These are phyloP conservation scores for Ceratothoa steindachneri DNA, from an alignment of 2,888 invertebrate species.

Conservation along the genomic window DNA sequence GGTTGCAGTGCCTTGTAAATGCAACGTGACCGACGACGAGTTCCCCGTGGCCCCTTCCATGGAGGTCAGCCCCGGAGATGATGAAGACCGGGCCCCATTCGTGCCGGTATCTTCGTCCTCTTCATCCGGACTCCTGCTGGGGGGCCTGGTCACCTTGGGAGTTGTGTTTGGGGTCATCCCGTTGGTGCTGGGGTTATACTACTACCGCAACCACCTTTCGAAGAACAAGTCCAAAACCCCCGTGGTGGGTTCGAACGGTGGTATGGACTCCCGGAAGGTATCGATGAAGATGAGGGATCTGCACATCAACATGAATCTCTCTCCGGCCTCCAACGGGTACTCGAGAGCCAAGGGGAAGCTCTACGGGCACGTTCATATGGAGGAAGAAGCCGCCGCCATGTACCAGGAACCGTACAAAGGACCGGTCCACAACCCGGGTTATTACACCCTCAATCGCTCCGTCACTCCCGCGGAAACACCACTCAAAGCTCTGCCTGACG, in stretches of 20 bases:
- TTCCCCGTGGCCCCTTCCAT: slow-evolving; percentile 11
- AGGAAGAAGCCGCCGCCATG: slow-evolving; percentile 32
- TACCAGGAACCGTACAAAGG: slow-evolving; percentile 38
- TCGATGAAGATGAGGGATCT: slow-evolving; percentile 44
- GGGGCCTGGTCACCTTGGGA: slow-evolving; percentile 47
- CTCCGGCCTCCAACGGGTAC: slow-evolving; percentile 32
- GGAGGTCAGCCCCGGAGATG: not conserved
- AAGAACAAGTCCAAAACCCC: slow-evolving; percentile 25
- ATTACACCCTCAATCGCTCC: slow-evolving; percentile 18
- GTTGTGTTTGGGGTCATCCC: slow-evolving; percentile 54
- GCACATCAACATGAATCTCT: slow-evolving; percentile 40
- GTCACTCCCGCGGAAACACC: slow-evolving; percentile 23
- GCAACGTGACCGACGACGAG: slow-evolving; percentile 30
- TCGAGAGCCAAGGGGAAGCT: slow-evolving; percentile 39
- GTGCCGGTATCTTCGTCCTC: slow-evolving; percentile 26
- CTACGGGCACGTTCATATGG: slow-evolving; percentile 44
- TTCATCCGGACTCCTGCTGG: slow-evolving; percentile 35
- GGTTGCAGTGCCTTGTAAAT: slow-evolving; percentile 39
- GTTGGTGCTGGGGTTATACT: slow-evolving; percentile 53
- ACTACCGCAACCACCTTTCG: slow-evolving; percentile 37
- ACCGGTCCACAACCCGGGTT: slow-evolving; percentile 22
- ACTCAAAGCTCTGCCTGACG: slow-evolving; percentile 24
- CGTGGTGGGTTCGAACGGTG: slow-evolving; percentile 18
- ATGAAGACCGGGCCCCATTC: slow-evolving; percentile 22
- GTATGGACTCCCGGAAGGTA: slow-evolving; percentile 32